Base-by-base conservation (phyloP, 2,113 vertebrate genomes). In the Colius striatus region DNA sequence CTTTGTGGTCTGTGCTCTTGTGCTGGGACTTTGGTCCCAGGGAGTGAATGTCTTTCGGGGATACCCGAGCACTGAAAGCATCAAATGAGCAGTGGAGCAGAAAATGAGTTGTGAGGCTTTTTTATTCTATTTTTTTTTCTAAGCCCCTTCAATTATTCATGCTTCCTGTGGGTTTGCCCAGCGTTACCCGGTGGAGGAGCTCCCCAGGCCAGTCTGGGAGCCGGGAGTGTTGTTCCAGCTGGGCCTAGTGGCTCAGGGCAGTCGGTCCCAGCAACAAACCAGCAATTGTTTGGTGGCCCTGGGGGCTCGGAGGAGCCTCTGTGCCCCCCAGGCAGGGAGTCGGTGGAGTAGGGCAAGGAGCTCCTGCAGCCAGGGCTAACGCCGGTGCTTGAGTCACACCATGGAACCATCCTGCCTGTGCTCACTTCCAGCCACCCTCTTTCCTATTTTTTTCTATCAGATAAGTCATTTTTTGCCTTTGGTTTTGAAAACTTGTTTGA, bases 141-240 rank as follows among this genome's bases (percentile, higher is more conserved):
- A 36, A 85, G 79, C 10, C 0, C 36, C 32, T 54, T 83, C 22
- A 84, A 51, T 95, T 94, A 87, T 92, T 94, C 77, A 76, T 0
- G 0, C 66, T 92, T 95, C 63, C 77, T 82, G 70, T 43, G 54
- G 48, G 66, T 62, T 91, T 94, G 82, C 90, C 63, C 12, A 4
- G 36, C 0, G 15, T 15, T 91, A 43, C 51, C 74, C 30, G 0
- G 38, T 0, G 5, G 71, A 79, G 74, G 54, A 86, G 27, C 68
- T 92, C 94, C 82, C 55, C 93, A 77, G 75, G 90, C 87, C 65
- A 78, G 55, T 63, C 76, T 95, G 84, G 87, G 93, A 94, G 70
- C 2, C 0, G 27, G 30, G 66, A 92, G 47, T 96, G 95, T 95
- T 96, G 82, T 90, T 96, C 88, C 92, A 95, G 92, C 93, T 96